Percentiles rank a stretch among this genome's conserved stretches.
Conservation (phyloP, 2,888 invertebrate species). For the Herminia tarsipennalis region DNA sequence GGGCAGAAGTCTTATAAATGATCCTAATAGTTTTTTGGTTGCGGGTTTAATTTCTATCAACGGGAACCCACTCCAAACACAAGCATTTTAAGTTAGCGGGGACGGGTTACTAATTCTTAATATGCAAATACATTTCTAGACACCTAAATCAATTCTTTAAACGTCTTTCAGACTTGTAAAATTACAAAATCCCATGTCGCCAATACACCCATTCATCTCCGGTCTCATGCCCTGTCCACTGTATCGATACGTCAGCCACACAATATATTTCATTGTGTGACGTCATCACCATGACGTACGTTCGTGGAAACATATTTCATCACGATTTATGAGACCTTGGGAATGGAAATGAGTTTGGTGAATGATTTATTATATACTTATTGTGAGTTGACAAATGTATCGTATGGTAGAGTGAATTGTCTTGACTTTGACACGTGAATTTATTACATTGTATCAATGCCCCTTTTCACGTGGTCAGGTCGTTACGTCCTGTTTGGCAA, state of each 20-base stretch:
- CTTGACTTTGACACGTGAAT: slow-evolving; percentile 1
- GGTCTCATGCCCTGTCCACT: slow-evolving; percentile 17
- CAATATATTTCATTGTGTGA: slow-evolving; percentile 9
- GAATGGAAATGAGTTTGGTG: slow-evolving; percentile 9
- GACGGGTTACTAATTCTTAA: too few relatives aligned
- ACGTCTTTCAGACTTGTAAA: neutral
- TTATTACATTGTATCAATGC: neutral
- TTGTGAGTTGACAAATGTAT: slow-evolving; percentile 16
- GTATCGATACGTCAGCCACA: slow-evolving; percentile 31
- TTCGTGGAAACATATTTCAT: slow-evolving; percentile 13
- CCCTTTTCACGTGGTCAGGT: too few relatives aligned
- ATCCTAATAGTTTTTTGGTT: too few relatives aligned
- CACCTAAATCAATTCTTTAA: neutral
- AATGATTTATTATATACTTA: slow-evolving; percentile 32
- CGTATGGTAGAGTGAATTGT: slow-evolving; percentile 13
- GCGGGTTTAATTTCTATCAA: too few relatives aligned
- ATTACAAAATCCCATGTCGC: slow-evolving; percentile 14
- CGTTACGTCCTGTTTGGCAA: too few relatives aligned
- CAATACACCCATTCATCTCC: slow-evolving; percentile 31
- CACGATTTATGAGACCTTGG: slow-evolving; percentile 26
- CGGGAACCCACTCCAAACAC: too few relatives aligned
- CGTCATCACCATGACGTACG: slow-evolving; percentile 11
- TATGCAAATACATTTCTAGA: too few relatives aligned
- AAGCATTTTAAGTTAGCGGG: too few relatives aligned
- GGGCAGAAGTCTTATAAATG: too few relatives aligned